Conservation (phyloP, 2,888 invertebrate species). For the Sisyra terminalis region DNA sequence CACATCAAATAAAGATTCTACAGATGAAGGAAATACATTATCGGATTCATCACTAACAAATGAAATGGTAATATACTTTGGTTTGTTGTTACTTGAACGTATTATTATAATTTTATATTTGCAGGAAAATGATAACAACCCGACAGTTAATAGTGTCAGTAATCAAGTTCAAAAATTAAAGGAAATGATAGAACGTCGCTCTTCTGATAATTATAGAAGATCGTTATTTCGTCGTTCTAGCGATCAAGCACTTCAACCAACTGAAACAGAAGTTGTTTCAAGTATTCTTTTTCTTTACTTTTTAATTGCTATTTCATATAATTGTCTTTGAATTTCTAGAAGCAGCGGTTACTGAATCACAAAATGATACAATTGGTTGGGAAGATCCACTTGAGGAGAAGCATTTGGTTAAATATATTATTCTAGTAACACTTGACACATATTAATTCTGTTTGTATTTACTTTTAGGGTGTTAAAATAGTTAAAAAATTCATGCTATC, state of each 20-base stretch:
- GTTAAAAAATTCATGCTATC: not conserved
- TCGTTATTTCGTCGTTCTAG: not conserved
- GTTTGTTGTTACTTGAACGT: too few species aligned
- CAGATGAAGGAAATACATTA: not conserved
- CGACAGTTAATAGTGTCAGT: conserved; percentile 21
- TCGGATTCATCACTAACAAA: not conserved
- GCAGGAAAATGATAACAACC: not conserved
- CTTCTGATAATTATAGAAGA: not conserved
- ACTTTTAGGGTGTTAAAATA: not conserved
- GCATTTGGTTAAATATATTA: not conserved
- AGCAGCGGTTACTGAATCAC: conserved; percentile 25
- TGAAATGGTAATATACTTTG: not conserved
- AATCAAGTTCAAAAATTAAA: conserved; percentile 32
- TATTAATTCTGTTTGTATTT: too few species aligned
- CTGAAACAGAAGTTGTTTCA: not conserved
- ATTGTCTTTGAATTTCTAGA: conserved; percentile 1
- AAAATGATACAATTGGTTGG: conserved; percentile 57
- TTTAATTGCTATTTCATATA: not conserved
- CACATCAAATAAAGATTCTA: not conserved
- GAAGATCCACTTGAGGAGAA: conserved; percentile 31
- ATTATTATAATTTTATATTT: not conserved
- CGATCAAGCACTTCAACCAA: not conserved
- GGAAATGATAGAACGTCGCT: conserved; percentile 27
- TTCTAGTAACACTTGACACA: too few species aligned
- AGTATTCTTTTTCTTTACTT: not conserved